Evolutionary conservation across 1,140 invertebrate species (phyloP).

Genomic region (Drosophila ficusphila): DNA sequence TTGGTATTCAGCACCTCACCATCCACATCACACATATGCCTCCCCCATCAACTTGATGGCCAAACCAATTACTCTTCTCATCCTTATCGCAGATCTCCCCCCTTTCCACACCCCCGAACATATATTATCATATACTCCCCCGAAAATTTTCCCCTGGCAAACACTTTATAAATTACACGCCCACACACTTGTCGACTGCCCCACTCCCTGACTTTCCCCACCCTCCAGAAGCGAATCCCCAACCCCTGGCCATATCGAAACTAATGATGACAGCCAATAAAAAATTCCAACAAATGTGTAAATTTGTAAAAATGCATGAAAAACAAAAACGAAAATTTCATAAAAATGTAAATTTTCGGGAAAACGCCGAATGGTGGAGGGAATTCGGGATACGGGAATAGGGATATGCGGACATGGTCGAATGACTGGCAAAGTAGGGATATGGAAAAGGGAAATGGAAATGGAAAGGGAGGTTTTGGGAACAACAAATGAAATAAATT

Average conservation of each 20-base stretch:
- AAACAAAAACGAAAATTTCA: constrained; percentile 46
- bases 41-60: constrained; percentile 33
- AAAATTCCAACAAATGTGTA: constrained; percentile 76
- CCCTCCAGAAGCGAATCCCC: constrained; percentile 2
- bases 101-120: background rate
- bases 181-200: constrained; percentile 62
- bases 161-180: constrained; percentile 61
- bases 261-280: constrained; percentile 81
- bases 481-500: constrained; percentile 69
- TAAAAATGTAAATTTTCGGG: constrained; percentile 63
- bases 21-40: constrained; percentile 25
- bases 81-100: constrained; percentile 39
- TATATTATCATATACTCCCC: constrained; percentile 3
- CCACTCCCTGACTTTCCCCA: background rate
- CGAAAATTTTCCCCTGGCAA: constrained; percentile 21
- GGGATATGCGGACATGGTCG: constrained; percentile 52
- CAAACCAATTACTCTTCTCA: constrained; percentile 45
- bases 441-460: background rate
- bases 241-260: constrained; percentile 52
- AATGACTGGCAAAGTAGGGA: constrained; percentile 31
- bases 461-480: constrained; percentile 25
- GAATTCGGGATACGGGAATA: constrained; percentile 13
- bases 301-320: constrained; percentile 69
- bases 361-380: constrained; percentile 11
- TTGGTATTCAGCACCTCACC: constrained; percentile 11